A percentile compares a stretch with the other conserved stretches of the same genome.
phyloP scores from a whole-genome alignment of 2,888 invertebrate species.

The Amphipoea lucens region DNA sequence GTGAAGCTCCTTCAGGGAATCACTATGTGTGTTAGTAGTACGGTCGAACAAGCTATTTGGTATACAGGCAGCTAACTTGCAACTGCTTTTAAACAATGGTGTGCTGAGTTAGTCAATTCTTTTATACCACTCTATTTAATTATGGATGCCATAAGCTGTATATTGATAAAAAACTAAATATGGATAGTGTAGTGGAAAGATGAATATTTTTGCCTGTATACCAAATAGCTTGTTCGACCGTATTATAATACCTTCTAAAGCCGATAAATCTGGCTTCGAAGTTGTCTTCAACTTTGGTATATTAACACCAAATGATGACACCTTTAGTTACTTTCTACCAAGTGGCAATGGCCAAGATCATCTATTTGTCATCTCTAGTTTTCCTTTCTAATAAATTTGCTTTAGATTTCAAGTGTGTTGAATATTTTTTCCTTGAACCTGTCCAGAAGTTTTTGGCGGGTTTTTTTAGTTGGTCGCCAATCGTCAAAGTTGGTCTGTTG shows the following conservation, averaged over 20 bases:
- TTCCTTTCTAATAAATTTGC: neutral
- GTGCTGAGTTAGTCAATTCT: too few species aligned
- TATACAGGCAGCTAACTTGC: too few species aligned
- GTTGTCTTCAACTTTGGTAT: neutral
- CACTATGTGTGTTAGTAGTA: neutral
- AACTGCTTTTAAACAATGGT: too few species aligned
- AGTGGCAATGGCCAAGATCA: neutral
- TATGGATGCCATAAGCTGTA: too few species aligned
- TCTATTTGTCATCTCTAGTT: neutral
- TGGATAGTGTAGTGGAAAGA: too few species aligned
- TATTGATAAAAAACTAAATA: too few species aligned
- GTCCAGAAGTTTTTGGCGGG: neutral
- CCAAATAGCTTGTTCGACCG: too few species aligned
- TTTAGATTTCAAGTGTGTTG: neutral
- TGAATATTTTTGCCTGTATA: too few species aligned
- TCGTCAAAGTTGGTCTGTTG: too few species aligned
- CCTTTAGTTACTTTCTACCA: neutral
- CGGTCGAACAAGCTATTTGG: too few species aligned
- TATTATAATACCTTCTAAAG: neutral
- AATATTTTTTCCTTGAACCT: neutral
- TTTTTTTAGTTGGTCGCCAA: too few species aligned
- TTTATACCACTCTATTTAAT: too few species aligned
- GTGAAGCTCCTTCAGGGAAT: neutral
- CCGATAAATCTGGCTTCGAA: neutral
- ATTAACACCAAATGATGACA: neutral